A percentile compares a stretch with the other conserved stretches of the same genome.
phyloP scores from a whole-genome alignment of 2,888 invertebrate genomes.

The Mystacides longicornis region DNA sequence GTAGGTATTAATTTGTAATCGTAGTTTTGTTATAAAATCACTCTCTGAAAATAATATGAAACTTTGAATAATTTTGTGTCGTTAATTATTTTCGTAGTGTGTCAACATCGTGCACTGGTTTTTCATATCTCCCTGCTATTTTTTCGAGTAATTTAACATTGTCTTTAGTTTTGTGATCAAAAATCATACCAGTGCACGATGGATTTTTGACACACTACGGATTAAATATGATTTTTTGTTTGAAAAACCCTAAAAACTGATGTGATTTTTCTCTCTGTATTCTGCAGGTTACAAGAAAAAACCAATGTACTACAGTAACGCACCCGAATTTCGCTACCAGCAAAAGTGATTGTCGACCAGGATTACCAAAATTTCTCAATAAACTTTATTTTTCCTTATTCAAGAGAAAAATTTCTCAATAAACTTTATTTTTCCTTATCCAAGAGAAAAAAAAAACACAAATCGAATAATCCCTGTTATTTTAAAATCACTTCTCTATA shows the following conservation, averaged over 20 bases:
- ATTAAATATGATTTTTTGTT: neutral
- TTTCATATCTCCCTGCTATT: neutral
- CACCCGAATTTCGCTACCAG: conserved; percentile 45
- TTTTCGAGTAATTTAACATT: neutral
- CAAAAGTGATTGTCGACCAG: conserved; percentile 33
- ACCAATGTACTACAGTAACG: conserved; percentile 49
- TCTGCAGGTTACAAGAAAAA: conserved; percentile 47
- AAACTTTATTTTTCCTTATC: no score
- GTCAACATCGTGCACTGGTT: neutral
- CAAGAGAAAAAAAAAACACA: no score
- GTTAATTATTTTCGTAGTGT: neutral
- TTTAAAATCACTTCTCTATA: no score
- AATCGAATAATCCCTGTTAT: no score
- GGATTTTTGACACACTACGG: conserved; percentile 7
- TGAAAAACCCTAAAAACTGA: neutral
- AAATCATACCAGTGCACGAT: conserved; percentile 9
- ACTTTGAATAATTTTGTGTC: neutral
- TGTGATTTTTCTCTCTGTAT: conserved; percentile 30
- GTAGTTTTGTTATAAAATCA: neutral
- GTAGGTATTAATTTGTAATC: no score
- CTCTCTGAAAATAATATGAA: neutral
- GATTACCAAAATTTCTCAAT: no score
- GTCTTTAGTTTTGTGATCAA: neutral
- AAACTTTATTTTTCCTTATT: no score
- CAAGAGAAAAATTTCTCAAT: no score